Base-by-base conservation (phyloP, 2,113 vertebrate species). In the Percina caprodes region DNA sequence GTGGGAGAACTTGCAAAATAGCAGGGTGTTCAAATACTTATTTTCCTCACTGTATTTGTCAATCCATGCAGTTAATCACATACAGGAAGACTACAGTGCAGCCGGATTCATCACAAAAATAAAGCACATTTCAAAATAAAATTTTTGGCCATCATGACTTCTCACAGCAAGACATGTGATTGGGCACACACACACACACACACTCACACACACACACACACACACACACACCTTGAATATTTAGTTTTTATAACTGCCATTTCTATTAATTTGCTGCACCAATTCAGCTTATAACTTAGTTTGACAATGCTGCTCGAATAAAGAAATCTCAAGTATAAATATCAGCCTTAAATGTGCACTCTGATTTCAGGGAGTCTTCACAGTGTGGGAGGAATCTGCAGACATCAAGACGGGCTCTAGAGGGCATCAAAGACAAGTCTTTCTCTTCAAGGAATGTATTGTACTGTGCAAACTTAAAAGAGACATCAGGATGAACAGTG, bases 381-480 rank as follows among this genome's bases (percentile, higher is more conserved):
- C 96, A 0, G 97, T 99, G 21, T 99, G 97, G 98, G 98, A 99
- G 84, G 98, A 98, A 23, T 95, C 97, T 0, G 97, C 97, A 0
- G 98, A 97, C 4, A 95, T 96, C 0, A 94, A 97, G 72, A 94
- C 96, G 72, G 91, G 96, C 6, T 96, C 97, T 91, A 97, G 98
- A 88, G 98, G 98, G 80, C 98, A 99, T 88, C 98, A 97, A 81
- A 96, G 98, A 69, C 97, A 99, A 0, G 95, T 97, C n/a, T 99
- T 99, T 91, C 96, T 99, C 82, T 99, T 99, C 85, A 97, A 95
- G 83, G 96, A 97, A 42, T 97, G 98, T 11, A 90, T 99, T 66
- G 93, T 99, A 6, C 95, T 99, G 89, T 99, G 98, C 85, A 99
- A 99, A 83, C 94, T 96, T 3, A 97, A 95, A 74, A 92, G 96